Conservation (phyloP, 2,113 vertebrate species). For the Gavia stellata region DNA sequence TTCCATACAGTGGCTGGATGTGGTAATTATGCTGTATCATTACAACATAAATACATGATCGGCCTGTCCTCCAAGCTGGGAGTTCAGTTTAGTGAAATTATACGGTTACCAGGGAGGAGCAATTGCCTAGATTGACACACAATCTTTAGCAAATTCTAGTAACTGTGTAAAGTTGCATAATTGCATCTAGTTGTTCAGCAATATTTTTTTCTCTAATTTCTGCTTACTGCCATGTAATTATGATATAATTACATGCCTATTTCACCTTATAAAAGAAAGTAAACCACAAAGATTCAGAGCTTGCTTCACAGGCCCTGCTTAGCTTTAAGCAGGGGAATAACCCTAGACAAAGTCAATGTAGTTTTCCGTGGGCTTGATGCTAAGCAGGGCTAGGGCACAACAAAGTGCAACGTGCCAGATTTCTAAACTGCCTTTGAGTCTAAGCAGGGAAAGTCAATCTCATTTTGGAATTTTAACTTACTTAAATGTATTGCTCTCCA, state of each 20-base stretch:
- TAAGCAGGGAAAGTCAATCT: not conserved
- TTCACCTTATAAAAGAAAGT: constrained; percentile 20
- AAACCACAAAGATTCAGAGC: not conserved
- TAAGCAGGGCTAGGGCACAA: not conserved
- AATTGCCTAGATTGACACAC: not conserved
- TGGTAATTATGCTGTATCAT: not conserved
- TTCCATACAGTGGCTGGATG: not conserved
- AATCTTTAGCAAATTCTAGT: not conserved
- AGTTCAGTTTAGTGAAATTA: not conserved
- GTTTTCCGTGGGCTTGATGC: not conserved
- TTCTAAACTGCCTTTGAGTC: not conserved
- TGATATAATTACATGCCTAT: not conserved
- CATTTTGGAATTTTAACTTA: not conserved
- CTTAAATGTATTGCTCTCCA: not conserved
- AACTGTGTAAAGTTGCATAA: not conserved
- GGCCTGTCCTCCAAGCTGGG: not conserved
- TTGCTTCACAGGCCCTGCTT: not conserved
- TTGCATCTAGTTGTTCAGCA: not conserved
- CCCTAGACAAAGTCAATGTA: not conserved
- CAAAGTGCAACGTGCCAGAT: not conserved
- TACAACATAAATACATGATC: not conserved
- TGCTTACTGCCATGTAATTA: not conserved
- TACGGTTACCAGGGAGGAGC: not conserved
- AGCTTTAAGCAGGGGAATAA: not conserved
- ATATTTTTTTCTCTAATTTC: not conserved